Evolutionary conservation across 2,888 invertebrate species (phyloP), one percentile per base, ranked within the genome.

Genomic region (Drosophila putrida): DNA sequence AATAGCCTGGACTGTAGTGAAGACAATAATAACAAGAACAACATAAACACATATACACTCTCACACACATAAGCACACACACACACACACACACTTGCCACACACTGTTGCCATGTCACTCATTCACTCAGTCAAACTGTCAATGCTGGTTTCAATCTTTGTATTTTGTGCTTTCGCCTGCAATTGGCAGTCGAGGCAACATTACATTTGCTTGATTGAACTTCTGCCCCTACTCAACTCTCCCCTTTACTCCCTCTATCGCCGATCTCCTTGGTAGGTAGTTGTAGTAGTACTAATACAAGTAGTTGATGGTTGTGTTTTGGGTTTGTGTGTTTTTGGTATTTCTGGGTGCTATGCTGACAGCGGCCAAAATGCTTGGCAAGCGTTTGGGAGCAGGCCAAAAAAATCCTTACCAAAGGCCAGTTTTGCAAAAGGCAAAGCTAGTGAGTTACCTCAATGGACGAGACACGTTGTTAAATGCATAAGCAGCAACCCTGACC

Each of bases 181-280:
- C 83, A 80, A 78, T 86, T 86, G 87, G 87, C 82, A 85, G 82
- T 36, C 67, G 39, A 57, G 55, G 74, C 67, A 79, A 50, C 82
- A 83, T 86, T 86, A 86, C 87, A 82, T 82, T 86, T 82, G 83
- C 87, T 82, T 82, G 82, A 82, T 86, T 82, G 82, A 82, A 86
- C 87, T 75, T 72, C 35, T 50, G 62, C 53, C 49, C 41, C 8
- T 28, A 3, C 36, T 4, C 13, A 36, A 13, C 9, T 8, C 49
- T 1, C 25, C 41, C 2, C 15, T 13, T 9, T 4, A 6, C 27
- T 36, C 9, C 6, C 33, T 4, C 36, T 41, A 6, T 31, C 10
- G 15, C n/a, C 43, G 8, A 15, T 9, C 25, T 5, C 33, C 33
- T 50, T 51, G 20, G 20, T 20, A 20, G 20, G 27, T 4, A 15